A percentile compares a stretch with the other conserved stretches of the same genome.
phyloP scores from a whole-genome alignment of 2,113 vertebrate species.

The Danio rerio region DNA sequence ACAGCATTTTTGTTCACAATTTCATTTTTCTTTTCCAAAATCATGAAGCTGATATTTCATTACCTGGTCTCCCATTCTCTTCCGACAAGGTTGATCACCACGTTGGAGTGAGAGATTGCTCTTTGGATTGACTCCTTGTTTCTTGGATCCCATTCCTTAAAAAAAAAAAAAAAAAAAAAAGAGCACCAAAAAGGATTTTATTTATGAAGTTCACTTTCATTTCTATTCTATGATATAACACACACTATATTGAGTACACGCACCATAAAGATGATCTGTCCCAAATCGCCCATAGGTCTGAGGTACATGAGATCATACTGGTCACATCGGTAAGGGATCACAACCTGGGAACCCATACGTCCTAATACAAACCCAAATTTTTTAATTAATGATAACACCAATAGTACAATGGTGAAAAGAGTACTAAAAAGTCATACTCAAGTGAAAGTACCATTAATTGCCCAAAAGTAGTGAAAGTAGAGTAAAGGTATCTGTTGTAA shows the following conservation, averaged over 20 bases:
- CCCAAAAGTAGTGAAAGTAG: too few relatives aligned
- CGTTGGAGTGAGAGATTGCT: conserved; percentile 87
- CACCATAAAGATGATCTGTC: conserved; percentile 92
- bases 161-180: conserved; percentile 53
- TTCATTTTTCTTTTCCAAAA: neutral
- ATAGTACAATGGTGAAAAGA: neutral
- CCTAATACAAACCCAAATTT: conserved; percentile 72
- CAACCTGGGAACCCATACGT: conserved; percentile 89
- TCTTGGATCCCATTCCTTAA: conserved; percentile 88
- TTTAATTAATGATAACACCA: neutral
- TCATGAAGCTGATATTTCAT: neutral
- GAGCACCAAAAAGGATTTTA: neutral
- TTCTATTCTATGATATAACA: neutral
- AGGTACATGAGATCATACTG: conserved; percentile 90
- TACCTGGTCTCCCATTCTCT: conserved; percentile 95
- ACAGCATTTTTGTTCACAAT: too few relatives aligned
- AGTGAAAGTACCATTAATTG: too few relatives aligned
- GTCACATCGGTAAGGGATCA: conserved; percentile 91
- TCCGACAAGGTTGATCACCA: conserved; percentile 95
- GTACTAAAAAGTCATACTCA: too few relatives aligned
- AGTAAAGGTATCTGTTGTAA: too few relatives aligned
- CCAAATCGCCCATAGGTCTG: conserved; percentile 93
- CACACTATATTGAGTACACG: conserved; percentile 22
- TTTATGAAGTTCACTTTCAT: neutral
- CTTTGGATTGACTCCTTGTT: conserved; percentile 86